A percentile compares a stretch with the other conserved stretches of the same genome.
Evolutionary conservation across 1,140 invertebrate genomes (phyloP).

Genomic region (Drosophila rufa): DNA sequence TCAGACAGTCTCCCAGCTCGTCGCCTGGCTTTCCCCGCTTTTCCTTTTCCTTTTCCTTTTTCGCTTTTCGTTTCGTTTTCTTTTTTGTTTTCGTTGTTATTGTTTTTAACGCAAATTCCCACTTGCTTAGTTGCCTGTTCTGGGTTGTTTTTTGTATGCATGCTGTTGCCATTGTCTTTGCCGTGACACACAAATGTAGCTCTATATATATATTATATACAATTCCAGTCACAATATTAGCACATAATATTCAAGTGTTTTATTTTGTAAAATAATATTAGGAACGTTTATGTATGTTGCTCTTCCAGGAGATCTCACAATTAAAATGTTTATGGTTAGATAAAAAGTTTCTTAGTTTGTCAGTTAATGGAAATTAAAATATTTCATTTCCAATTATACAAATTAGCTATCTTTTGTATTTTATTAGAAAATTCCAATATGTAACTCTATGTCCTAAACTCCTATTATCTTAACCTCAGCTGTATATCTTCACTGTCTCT

Average conservation of each 20-base stretch:
- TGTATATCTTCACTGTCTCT: neutral
- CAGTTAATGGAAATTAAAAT: neutral
- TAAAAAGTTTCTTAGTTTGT: too few relatives aligned
- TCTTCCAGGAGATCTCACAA: neutral
- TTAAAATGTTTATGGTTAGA: neutral
- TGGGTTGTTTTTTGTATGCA: constrained; percentile 56
- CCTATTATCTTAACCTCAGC: constrained; percentile 8
- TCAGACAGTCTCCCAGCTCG: constrained; percentile 41
- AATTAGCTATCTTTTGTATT: neutral
- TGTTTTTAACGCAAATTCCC: constrained; percentile 81
- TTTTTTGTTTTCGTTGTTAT: constrained; percentile 66
- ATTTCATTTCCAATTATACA: too few relatives aligned
- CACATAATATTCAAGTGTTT: neutral
- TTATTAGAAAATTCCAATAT: neutral
- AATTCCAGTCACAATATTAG: neutral
- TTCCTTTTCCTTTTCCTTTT: constrained; percentile 13
- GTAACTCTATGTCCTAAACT: neutral
- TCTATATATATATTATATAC: neutral
- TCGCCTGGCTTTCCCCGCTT: constrained; percentile 21
- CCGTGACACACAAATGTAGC: constrained; percentile 41
- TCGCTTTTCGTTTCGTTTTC: constrained; percentile 29
- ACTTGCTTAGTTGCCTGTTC: constrained; percentile 74
- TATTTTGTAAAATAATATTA: neutral
- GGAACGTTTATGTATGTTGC: neutral
- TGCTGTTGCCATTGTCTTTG: constrained; percentile 62